Percentiles rank a stretch among this genome's conserved stretches.
Conservation (phyloP, 2,888 invertebrate species). For the Scaptomyza reducta region DNA sequence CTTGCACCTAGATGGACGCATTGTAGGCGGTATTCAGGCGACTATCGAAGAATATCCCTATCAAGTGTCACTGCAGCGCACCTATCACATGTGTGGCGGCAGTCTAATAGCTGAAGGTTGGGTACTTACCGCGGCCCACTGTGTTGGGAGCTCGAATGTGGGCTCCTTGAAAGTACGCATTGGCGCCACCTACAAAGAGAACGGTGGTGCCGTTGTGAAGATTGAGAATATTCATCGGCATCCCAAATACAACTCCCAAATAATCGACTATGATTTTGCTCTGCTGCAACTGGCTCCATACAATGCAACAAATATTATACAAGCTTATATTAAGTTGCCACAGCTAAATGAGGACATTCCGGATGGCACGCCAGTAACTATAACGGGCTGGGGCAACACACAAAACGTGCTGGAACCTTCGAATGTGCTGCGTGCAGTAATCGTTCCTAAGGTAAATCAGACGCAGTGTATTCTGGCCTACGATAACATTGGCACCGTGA, state of each 20-base stretch:
- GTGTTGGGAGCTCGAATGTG: conserved; percentile 64
- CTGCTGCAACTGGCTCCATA: conserved; percentile 79
- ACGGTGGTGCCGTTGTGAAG: conserved; percentile 81
- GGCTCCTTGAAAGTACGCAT: conserved; percentile 76
- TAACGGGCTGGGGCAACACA: conserved; percentile 83
- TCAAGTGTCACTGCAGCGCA: conserved; percentile 83
- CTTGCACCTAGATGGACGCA: conserved; percentile 72
- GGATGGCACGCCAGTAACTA: conserved; percentile 66
- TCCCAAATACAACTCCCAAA: conserved; percentile 79
- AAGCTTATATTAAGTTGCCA: conserved; percentile 67
- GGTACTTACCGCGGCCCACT: conserved; percentile 85
- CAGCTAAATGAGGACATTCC: conserved; percentile 59
- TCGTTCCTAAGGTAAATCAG: conserved; percentile 77
- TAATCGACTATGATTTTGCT: conserved; percentile 84
- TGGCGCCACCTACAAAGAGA: conserved; percentile 80
- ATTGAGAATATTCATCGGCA: conserved; percentile 80
- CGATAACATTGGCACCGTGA: conserved; percentile 64
- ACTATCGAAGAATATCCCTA: conserved; percentile 83
- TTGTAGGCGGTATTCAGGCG: conserved; percentile 83
- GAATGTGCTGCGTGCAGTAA: conserved; percentile 63
- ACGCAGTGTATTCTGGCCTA: conserved; percentile 66
- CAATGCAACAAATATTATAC: conserved; percentile 52
- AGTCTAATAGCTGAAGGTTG: conserved; percentile 81
- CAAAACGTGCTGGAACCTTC: conserved; percentile 60
- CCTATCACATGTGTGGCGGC: conserved; percentile 84